Percentiles rank a stretch among this genome's conserved stretches.
phyloP scores from a whole-genome alignment of 2,797 vertebrate species.

The Otolemur crassicaudatus region DNA sequence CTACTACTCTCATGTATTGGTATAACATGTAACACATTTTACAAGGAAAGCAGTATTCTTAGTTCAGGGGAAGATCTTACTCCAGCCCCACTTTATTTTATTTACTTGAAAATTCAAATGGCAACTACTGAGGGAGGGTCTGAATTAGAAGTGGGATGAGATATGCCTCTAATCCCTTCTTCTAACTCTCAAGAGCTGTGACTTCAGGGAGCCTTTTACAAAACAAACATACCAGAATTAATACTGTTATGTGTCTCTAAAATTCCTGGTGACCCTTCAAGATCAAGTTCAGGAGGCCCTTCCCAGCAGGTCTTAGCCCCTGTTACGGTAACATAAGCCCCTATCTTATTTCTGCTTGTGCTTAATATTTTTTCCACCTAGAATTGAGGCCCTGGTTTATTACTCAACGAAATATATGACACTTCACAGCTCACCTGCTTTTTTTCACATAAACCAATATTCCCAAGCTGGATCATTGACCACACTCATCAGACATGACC shows the following conservation, averaged over 20 bases:
- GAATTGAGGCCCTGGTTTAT: background rate
- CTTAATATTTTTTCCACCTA: background rate
- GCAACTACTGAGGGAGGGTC: background rate
- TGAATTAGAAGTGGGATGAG: background rate
- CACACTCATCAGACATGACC: background rate
- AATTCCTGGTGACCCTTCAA: background rate
- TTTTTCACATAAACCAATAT: background rate
- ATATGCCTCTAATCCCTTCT: background rate
- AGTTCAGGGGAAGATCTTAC: background rate
- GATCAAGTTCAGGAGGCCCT: background rate
- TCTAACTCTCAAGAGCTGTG: background rate
- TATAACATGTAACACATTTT: background rate
- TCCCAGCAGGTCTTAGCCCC: background rate
- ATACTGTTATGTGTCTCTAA: background rate
- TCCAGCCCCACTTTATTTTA: background rate
- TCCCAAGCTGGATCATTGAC: background rate
- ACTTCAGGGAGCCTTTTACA: background rate
- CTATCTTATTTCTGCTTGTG: background rate
- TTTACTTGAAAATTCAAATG: slow-evolving; percentile 12
- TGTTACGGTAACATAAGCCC: background rate
- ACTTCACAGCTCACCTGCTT: background rate
- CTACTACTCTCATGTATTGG: background rate
- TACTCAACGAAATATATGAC: background rate
- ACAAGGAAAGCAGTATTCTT: slow-evolving; percentile 22
- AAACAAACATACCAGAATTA: background rate